Evolutionary conservation across 2,113 vertebrate genomes (phyloP).

Genomic region (Brachyistius frenatus): DNA sequence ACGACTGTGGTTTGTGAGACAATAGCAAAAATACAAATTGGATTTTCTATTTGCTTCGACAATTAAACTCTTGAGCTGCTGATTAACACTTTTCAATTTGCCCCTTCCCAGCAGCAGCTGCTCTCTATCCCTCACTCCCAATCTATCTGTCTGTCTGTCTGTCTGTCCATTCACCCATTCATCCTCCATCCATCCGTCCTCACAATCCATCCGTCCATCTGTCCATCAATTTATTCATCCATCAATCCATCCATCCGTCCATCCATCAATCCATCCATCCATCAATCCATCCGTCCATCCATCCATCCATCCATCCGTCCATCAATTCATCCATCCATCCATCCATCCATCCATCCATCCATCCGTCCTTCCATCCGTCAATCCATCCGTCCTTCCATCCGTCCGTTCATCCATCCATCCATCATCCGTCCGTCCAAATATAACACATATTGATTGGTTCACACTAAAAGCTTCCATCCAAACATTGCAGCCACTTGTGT

Average conservation of each 20-base stretch:
- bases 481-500: slow-evolving; percentile 23
- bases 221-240: too few species aligned
- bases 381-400: too few species aligned
- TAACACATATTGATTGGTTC: background rate
- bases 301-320: background rate
- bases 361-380: too few species aligned
- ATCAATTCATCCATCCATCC: too few species aligned
- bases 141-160: background rate
- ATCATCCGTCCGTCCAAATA: too few species aligned
- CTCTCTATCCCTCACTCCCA: background rate
- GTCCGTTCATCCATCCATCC: too few species aligned
- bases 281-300: background rate
- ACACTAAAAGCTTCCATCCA: slow-evolving; percentile 5
- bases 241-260: too few species aligned
- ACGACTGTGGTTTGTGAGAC: slow-evolving; percentile 49
- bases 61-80: slow-evolving; percentile 67
- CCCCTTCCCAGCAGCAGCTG: slow-evolving; percentile 42
- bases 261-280: background rate
- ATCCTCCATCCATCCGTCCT: too few species aligned
- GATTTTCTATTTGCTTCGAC: slow-evolving; percentile 58
- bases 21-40: slow-evolving; percentile 64
- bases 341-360: too few species aligned
- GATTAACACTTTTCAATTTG: slow-evolving; percentile 66
- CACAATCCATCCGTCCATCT: too few species aligned
- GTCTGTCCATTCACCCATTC: background rate